Evolutionary conservation across 2,113 vertebrate species (phyloP).

Genomic region (Vireo altiloquus): DNA sequence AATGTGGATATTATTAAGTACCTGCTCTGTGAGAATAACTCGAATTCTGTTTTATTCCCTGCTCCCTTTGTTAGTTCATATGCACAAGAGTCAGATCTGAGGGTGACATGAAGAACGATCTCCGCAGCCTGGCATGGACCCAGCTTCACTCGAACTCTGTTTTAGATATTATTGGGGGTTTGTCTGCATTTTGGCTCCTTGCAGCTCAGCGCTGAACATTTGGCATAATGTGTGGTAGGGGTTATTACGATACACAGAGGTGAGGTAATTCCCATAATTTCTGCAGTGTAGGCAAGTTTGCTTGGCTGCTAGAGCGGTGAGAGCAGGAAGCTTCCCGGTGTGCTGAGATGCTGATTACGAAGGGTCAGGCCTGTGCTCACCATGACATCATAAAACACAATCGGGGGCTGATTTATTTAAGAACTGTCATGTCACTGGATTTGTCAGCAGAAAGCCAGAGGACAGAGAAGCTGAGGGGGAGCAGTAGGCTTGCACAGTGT

Average conservation of each 20-base stretch:
- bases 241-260: conserved; percentile 66
- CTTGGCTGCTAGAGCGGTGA: not conserved
- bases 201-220: conserved; percentile 38
- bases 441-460: conserved; percentile 1
- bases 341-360: conserved; percentile 54
- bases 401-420: conserved; percentile 31
- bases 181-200: conserved; percentile 45
- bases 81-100: conserved; percentile 47
- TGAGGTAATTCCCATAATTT: conserved; percentile 71
- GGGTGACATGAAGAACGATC: conserved; percentile 48
- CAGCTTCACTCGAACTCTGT: conserved; percentile 56
- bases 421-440: conserved; percentile 35
- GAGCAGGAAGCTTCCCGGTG: conserved; percentile 58
- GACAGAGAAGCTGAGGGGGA: not conserved
- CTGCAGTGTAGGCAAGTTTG: conserved; percentile 64
- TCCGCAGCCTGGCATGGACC: conserved; percentile 40
- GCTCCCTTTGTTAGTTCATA: conserved; percentile 30
- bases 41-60: conserved; percentile 47
- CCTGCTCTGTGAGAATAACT: conserved; percentile 60
- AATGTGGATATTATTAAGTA: conserved; percentile 68
- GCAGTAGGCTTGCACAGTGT: accelerated
- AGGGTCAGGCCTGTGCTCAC: conserved; percentile 56
- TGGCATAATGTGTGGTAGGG: conserved; percentile 66
- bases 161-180: conserved; percentile 62
- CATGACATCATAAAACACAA: conserved; percentile 59